Conservation (phyloP, 2,113 vertebrate species). For the Sylvilagus bachmani region DNA sequence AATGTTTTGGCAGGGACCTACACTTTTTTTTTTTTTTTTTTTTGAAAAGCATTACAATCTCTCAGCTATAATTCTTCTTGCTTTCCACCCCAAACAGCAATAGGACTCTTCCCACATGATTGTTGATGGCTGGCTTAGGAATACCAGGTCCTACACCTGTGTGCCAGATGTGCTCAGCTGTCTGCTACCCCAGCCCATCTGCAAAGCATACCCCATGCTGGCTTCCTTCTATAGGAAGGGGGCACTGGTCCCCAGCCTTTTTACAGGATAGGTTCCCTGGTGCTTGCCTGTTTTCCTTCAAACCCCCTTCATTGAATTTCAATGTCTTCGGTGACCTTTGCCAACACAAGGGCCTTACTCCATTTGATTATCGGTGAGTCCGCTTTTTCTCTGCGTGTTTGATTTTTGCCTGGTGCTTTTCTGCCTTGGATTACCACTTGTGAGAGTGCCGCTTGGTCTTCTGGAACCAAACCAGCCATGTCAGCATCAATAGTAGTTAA, state of each 20-base stretch:
- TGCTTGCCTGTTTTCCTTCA: slow-evolving; percentile 75
- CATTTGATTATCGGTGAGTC: slow-evolving; percentile 64
- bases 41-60: slow-evolving; percentile 33
- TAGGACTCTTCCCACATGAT: slow-evolving; percentile 31
- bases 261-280: slow-evolving; percentile 70
- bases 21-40: background rate
- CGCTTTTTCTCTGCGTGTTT: slow-evolving; percentile 59
- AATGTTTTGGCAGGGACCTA: slow-evolving; percentile 63
- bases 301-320: slow-evolving; percentile 81
- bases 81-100: slow-evolving; percentile 67
- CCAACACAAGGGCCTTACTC: slow-evolving; percentile 62
- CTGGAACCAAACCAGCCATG: slow-evolving; percentile 30
- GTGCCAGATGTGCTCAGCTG: slow-evolving; percentile 75
- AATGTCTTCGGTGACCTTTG: slow-evolving; percentile 80
- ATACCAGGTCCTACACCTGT: slow-evolving; percentile 75
- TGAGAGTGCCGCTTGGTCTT: slow-evolving; percentile 44
- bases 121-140: slow-evolving; percentile 41
- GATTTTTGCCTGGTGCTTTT: slow-evolving; percentile 53
- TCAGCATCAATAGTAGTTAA: slow-evolving; percentile 73
- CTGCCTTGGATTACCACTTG: slow-evolving; percentile 42
- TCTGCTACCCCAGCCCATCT: slow-evolving; percentile 49
- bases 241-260: slow-evolving; percentile 68
- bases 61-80: slow-evolving; percentile 57
- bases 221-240: slow-evolving; percentile 66
- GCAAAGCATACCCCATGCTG: slow-evolving; percentile 78